Base-by-base conservation (phyloP, 2,113 vertebrate genomes). In the Aythya baeri region DNA sequence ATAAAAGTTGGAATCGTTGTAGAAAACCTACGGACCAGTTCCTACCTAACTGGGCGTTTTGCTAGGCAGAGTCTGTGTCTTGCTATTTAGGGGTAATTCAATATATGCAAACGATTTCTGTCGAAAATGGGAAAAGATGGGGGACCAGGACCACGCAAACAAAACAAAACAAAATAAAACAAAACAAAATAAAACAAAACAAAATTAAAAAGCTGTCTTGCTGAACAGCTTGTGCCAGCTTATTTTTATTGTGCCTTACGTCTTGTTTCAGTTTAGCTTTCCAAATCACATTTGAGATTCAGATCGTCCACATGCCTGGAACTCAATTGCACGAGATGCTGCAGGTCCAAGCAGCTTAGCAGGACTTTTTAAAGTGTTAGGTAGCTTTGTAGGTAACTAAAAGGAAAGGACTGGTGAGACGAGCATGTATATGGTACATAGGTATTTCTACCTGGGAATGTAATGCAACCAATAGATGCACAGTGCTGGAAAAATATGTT, bases 41-140 rank as follows among this genome's bases (percentile, higher is more conserved):
- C 94, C 72, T 87, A 67, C 57, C 91, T 90, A 95, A 89, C 59
- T 92, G 59, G 72, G 14, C 83, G 0, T 46, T 91, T 94, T 96
- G 88, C 72, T 95, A 91, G 79, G 89, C 31, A 34, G 46, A 83
- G 58, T 84, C 83, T 95, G 95, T 70, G 94, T 96, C 86, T 93
- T 96, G 93, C 93, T 71, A 84, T 91, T 96, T 94, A 96, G 31
- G 79, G 83, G 62, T 86, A 80, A 55, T 70, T 79, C 1, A 62
- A 89, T 41, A 52, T 36, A 63, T 2, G 21, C 38, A 63, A 79
- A 83, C 58, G n/a, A 58, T 61, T 75, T 5, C 8, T 57, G 31
- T 57, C 66, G 11, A 4, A 21, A 3, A 43, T 61, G 32, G 26
- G 55, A 36, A 84, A 67, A 62, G 1, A 49, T 16, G 17, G 4